Evolutionary conservation across 2,113 vertebrate genomes (phyloP), one percentile per base, ranked within the genome.

Genomic region (Hiodon alosoides): DNA sequence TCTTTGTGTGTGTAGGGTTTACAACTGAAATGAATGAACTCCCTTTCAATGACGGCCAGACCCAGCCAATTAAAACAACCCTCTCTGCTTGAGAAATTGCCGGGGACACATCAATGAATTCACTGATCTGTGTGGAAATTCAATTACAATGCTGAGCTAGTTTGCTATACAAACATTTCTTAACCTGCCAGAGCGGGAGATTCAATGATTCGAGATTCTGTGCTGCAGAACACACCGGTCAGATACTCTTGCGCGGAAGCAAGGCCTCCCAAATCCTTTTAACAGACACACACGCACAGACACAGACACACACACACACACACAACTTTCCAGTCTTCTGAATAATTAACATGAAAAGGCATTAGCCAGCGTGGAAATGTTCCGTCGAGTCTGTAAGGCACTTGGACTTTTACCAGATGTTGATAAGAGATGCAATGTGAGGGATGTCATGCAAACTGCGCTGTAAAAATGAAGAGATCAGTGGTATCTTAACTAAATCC

Each of bases 401-500:
- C 76, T 79, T 75, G 83, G 81, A 54, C 77, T 87, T 87, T 86
- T 87, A 11, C 46, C 58, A 84, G 82, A 78, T 75, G 75, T 80
- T 87, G 83, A 87, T 87, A 85, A 83, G 79, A 77, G 84, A 85
- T 84, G 59, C 84, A 71, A 78, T 46, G 7, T 73, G 81, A 68
- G 81, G 79, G 78, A 82, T 83, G 81, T 78, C 82, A 82, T 81
- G 82, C 77, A 87, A 84, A 87, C 86, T 82, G 86, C 54, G 48
- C 86, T 84, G 85, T 74, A 85, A 79, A 79, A 86, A 85, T 86
- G 81, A 86, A 83, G 81, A 83, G 83, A 86, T 86, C 82, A 87
- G 85, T 85, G 84, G 83, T 80, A 85, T 87, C 84, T 85, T 86
- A 81, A 77, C 79, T 73, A 83, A 85, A 85, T 81, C 79, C 72